Evolutionary conservation across 2,797 vertebrate genomes (phyloP).

Genomic region (Podargus strigoides): DNA sequence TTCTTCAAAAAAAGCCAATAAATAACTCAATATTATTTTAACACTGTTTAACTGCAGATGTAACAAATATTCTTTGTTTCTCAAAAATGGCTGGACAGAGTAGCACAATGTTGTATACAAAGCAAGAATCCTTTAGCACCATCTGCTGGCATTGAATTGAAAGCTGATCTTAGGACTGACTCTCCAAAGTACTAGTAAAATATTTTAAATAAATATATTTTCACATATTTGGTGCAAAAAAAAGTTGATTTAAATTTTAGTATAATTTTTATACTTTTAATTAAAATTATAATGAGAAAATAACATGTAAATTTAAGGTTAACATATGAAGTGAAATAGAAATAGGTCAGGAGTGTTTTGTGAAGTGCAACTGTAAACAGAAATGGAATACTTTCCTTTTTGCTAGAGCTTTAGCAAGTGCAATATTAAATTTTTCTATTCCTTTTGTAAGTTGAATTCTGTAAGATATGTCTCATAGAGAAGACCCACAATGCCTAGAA

Average conservation of each 20-base stretch:
- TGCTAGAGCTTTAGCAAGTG: background rate
- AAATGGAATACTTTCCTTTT: background rate
- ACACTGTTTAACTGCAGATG: conserved; percentile 9
- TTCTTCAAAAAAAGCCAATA: background rate
- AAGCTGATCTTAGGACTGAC: background rate
- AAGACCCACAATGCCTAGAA: background rate
- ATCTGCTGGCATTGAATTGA: conserved; percentile 68
- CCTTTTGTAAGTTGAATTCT: background rate
- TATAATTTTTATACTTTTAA: background rate
- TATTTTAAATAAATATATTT: background rate
- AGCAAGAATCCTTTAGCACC: conserved; percentile 70
- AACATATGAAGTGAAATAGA: background rate
- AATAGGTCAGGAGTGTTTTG: background rate
- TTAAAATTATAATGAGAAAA: background rate
- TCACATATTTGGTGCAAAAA: background rate
- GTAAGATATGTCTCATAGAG: background rate
- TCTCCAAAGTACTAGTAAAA: background rate
- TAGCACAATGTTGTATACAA: background rate
- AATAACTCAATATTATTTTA: background rate
- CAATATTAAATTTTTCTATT: background rate
- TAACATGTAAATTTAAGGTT: background rate
- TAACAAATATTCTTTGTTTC: conserved; percentile 73
- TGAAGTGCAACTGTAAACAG: background rate
- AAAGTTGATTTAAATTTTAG: background rate
- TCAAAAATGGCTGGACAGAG: conserved; percentile 36